A percentile compares a stretch with the other conserved stretches of the same genome.
These are phyloP conservation scores for Temnopleurus reevesii DNA, from an alignment of 53 echinoderm and acorn worm species.

Conservation along the genomic window DNA sequence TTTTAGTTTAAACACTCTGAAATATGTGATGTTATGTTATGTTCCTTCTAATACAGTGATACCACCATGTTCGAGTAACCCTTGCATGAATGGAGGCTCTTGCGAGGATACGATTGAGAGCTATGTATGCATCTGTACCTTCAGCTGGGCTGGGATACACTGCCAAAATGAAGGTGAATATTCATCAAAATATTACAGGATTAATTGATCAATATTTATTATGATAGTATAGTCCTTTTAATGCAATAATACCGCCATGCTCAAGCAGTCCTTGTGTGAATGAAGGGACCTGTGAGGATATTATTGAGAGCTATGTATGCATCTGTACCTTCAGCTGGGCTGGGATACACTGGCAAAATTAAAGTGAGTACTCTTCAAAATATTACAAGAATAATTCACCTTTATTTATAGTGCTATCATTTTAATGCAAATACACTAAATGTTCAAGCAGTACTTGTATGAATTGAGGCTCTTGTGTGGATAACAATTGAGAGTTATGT, in stretches of 20 bases:
- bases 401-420: no score
- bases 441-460: no score
- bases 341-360: slow-evolving; percentile 30
- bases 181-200: no score
- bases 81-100: slow-evolving; percentile 67
- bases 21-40: no score
- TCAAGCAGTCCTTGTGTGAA: slow-evolving; percentile 47
- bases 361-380: slow-evolving; percentile 63
- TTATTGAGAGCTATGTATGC: slow-evolving; percentile 77
- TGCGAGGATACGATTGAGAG: slow-evolving; percentile 82
- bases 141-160: slow-evolving; percentile 66
- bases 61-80: slow-evolving; percentile 12
- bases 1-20: no score
- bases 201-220: neutral
- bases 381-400: no score
- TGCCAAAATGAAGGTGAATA: slow-evolving; percentile 25
- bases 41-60: no score
- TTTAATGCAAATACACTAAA: no score
- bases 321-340: slow-evolving; percentile 77
- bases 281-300: slow-evolving; percentile 77
- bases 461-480: slow-evolving; percentile 79
- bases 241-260: slow-evolving; percentile 12
- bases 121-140: slow-evolving; percentile 74
- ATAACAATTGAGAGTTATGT: slow-evolving; percentile 76
- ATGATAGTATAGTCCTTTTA: no score